Evolutionary conservation across 37 sponge, comb jelly and placozoan genomes (phyloP).

Genomic region (Mnemiopsis leidyi): DNA sequence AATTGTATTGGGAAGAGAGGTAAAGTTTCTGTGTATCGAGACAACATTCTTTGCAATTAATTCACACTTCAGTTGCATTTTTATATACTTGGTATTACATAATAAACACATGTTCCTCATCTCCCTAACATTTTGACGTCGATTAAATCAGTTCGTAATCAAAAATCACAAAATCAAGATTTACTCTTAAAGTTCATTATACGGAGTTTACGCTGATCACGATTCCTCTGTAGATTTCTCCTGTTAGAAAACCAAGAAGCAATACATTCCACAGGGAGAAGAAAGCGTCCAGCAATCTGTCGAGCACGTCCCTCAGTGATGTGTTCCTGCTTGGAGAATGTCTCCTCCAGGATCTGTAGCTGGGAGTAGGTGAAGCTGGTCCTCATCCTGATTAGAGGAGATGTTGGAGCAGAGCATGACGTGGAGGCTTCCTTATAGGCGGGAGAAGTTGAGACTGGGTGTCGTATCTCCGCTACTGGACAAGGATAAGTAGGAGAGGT

Average conservation of each 20-base stretch:
- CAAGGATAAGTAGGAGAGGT: no score
- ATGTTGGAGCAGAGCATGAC: neutral
- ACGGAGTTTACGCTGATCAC: neutral
- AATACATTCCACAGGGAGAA: neutral
- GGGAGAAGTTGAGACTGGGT: neutral
- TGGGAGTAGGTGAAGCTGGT: conserved; percentile 45
- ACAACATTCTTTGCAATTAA: no score
- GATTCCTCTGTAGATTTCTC: neutral
- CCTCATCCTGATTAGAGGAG: neutral
- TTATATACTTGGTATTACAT: no score
- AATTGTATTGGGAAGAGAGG: no score
- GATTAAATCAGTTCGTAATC: no score
- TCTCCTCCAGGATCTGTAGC: neutral
- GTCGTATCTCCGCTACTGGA: no score
- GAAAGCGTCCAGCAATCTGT: neutral
- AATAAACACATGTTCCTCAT: no score
- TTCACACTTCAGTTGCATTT: no score
- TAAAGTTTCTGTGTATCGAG: no score
- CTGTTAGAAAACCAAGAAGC: conserved; percentile 13
- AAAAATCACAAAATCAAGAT: no score
- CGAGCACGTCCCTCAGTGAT: neutral
- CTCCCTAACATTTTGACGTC: no score
- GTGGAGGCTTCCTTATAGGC: neutral
- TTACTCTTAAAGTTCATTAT: no score
- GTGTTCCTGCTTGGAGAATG: neutral